A percentile compares a stretch with the other conserved stretches of the same genome.
These are phyloP conservation scores for Ibycter americanus DNA, from an alignment of 2,797 vertebrate species.

Conservation along the genomic window DNA sequence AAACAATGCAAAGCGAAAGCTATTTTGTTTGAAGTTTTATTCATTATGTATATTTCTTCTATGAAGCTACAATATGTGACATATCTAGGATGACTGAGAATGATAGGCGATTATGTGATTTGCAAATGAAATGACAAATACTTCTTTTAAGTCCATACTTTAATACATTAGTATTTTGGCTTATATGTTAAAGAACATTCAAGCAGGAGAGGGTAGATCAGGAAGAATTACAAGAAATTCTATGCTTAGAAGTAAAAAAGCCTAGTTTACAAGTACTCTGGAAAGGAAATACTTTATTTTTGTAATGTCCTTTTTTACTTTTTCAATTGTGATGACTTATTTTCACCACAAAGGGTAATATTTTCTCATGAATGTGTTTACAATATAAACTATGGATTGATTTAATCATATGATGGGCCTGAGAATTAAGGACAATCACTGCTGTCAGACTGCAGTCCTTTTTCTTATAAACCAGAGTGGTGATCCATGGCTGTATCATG, in stretches of 20 bases:
- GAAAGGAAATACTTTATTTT: background rate
- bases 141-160: background rate
- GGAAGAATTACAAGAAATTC: background rate
- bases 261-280: background rate
- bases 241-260: background rate
- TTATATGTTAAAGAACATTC: background rate
- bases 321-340: background rate
- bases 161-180: background rate
- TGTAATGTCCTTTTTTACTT: background rate
- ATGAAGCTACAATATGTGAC: background rate
- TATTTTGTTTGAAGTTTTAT: constrained; percentile 20
- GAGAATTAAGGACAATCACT: background rate
- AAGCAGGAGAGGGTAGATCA: background rate
- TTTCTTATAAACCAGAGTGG: background rate
- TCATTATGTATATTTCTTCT: background rate
- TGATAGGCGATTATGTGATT: background rate
- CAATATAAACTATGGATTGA: background rate
- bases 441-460: background rate
- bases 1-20: constrained; percentile 15
- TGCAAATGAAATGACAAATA: constrained; percentile 7
- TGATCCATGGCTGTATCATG: background rate
- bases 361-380: background rate
- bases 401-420: background rate
- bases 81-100: background rate
- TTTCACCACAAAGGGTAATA: background rate